Evolutionary conservation across 2,113 vertebrate genomes (phyloP), one percentile per base, ranked within the genome.

Genomic region (Corvus moneduloides): DNA sequence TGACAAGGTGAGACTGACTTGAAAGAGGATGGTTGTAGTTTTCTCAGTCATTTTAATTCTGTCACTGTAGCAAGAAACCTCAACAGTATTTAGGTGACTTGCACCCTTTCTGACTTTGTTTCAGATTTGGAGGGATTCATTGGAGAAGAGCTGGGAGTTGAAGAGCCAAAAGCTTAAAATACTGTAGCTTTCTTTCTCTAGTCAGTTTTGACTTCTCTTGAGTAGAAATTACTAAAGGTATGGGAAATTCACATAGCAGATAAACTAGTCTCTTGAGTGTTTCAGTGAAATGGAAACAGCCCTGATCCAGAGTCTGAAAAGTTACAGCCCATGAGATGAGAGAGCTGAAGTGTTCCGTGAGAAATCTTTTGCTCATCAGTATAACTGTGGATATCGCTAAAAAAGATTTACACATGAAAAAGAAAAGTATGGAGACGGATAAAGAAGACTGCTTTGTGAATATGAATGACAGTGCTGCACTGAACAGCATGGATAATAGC

Each of bases 331-430:
- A 28, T 61, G 87, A 91, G 89, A 95, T 1, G 0, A 89, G 75
- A 89, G 73, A 68, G 14, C n/a, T 79, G 77, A 86, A 93, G 41
- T 80, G 37, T 77, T 96, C 18, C 1, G 7, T 51, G 56, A 80
- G 94, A 97, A 96, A 96, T 95, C 92, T 94, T 90, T 55, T 94
- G 80, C 58, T 96, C 79, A 76, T 91, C 78, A 48, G 46, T 51
- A 18, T 78, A 84, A 94, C 74, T 59, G 73, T 94, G 76, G 49
- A 26, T 86, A 66, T 84, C 10, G 3, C 27, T 95, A 74, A 84
- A 73, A 86, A 80, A 78, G 56, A 86, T 94, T 87, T 93, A 91
- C 56, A 83, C 30, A 8, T 86, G 61, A 78, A 75, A 89, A 79
- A 88, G 67, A 62, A 44, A 91, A 63, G 58, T 68, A 64, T 74